A percentile compares a stretch with the other conserved stretches of the same genome.
Evolutionary conservation across 2,888 invertebrate genomes (phyloP).

Genomic region (Pristionchus maxplancki): DNA sequence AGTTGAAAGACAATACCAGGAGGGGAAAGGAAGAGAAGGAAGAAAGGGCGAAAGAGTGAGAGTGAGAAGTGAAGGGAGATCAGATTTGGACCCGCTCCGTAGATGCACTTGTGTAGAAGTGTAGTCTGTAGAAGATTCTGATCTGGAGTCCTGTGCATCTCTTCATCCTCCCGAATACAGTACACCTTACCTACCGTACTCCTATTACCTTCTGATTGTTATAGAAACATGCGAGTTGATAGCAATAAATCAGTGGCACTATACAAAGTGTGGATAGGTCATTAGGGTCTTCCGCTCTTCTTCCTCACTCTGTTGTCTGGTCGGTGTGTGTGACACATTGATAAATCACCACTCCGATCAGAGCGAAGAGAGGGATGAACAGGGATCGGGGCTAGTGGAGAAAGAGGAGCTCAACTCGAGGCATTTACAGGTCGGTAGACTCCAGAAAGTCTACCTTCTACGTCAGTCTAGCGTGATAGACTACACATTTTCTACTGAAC

Average conservation of each 20-base stretch:
- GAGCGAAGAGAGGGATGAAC: slow-evolving; percentile 21
- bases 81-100: not conserved
- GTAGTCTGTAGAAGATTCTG: not conserved
- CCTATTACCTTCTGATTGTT: not conserved
- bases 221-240: not conserved
- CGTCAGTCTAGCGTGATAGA: too few species aligned
- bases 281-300: not conserved
- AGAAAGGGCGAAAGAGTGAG: not conserved
- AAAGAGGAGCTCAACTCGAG: not conserved
- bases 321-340: not conserved
- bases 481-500: not conserved
- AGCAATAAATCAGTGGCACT: not conserved
- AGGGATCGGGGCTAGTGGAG: not conserved
- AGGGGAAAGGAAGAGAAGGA: slow-evolving; percentile 30
- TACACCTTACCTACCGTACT: not conserved
- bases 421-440: not conserved
- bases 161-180: too few species aligned
- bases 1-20: slow-evolving; percentile 45
- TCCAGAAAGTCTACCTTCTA: too few species aligned
- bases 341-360: not conserved
- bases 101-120: not conserved
- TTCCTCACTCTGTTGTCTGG: slow-evolving; percentile 26
- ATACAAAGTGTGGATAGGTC: slow-evolving; percentile 33
- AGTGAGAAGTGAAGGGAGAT: not conserved
- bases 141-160: too few species aligned